Conservation (phyloP, 92 coral and sea anemone species). For the Parazoanthus darwini region DNA sequence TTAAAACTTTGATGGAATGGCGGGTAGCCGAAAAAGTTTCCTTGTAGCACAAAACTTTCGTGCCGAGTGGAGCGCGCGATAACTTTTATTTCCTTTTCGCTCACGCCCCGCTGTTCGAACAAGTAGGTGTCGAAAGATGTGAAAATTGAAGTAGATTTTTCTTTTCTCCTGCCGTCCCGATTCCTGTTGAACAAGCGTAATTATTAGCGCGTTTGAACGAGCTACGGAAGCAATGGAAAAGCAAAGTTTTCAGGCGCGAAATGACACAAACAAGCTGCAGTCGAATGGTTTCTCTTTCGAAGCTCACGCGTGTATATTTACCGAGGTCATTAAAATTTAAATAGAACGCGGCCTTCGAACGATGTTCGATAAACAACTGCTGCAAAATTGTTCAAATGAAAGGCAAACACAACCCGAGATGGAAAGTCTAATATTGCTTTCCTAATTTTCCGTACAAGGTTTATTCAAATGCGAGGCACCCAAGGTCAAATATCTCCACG, state of each 20-base stretch:
- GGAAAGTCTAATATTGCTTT: not conserved
- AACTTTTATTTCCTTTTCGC: not conserved
- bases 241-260: not conserved
- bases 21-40: not conserved
- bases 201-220: not conserved
- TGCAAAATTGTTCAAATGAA: conserved; percentile 15
- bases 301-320: conserved; percentile 67
- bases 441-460: not conserved
- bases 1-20: not conserved
- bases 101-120: conserved; percentile 30
- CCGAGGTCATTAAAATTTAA: conserved; percentile 91
- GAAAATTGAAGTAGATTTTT: conserved; percentile 11
- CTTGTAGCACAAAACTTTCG: not conserved
- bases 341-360: conserved; percentile 48
- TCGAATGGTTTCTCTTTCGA: conserved; percentile 20
- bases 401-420: not conserved
- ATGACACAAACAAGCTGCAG: not conserved
- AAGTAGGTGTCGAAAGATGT: conserved; percentile 45
- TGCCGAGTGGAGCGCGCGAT: not conserved
- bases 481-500: conserved; percentile 26
- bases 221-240: not conserved
- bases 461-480: not conserved
- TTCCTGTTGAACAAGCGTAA: not conserved
- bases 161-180: not conserved
- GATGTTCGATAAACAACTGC: conserved; percentile 32